Conservation (phyloP, 2,113 vertebrate genomes). For the Theristicus caerulescens region DNA sequence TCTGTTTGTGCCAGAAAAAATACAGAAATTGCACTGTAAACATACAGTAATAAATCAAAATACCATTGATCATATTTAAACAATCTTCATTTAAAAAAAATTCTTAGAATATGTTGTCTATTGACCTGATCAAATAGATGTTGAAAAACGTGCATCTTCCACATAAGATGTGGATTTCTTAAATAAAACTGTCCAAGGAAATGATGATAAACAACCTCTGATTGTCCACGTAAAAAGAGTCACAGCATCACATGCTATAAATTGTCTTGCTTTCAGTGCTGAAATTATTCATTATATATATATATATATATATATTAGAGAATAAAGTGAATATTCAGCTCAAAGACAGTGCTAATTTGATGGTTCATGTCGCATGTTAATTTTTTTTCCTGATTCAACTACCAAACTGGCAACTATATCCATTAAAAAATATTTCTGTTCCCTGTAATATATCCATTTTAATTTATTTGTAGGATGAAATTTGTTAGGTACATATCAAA, state of each 20-base stretch:
- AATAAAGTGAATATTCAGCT: neutral
- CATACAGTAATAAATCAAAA: neutral
- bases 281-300: neutral
- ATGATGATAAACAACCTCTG: constrained; percentile 80
- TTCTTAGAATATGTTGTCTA: neutral
- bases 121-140: constrained; percentile 78
- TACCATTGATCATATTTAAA: neutral
- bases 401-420: neutral
- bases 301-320: neutral
- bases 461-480: neutral
- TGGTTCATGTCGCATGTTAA: neutral
- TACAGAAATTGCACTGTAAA: neutral
- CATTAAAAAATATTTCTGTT: neutral
- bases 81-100: neutral
- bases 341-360: neutral
- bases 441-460: neutral
- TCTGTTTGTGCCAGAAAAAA: neutral
- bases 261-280: neutral
- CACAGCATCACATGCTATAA: neutral
- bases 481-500: neutral
- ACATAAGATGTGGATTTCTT: constrained; percentile 68
- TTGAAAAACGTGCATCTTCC: constrained; percentile 76
- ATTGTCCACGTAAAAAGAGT: neutral
- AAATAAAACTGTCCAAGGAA: constrained; percentile 82
- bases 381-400: neutral